Evolutionary conservation across 2,888 invertebrate species (phyloP).

Genomic region (Crepidodera aurea): DNA sequence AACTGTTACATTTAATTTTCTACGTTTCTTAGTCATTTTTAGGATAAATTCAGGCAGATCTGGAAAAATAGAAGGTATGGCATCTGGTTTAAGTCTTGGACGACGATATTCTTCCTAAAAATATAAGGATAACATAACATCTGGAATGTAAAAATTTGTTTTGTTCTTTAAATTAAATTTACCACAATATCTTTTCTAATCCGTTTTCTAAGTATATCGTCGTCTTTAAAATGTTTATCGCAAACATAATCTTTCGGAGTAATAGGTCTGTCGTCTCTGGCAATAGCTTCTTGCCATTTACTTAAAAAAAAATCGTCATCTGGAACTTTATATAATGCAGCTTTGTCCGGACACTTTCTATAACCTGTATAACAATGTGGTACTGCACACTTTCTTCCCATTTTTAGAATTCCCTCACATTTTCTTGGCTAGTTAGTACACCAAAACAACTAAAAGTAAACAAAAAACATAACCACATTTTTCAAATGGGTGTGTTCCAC

Average conservation of each 20-base stretch:
- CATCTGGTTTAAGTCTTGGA: conserved; percentile 41
- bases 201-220: conserved; percentile 39
- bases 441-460: not conserved
- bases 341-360: conserved; percentile 40
- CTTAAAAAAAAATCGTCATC: conserved; percentile 40
- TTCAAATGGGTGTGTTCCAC: not conserved
- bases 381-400: conserved; percentile 43
- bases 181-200: conserved; percentile 39
- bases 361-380: conserved; percentile 45
- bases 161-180: not conserved
- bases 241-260: conserved; percentile 43
- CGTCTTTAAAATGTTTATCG: conserved; percentile 41
- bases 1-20: conserved; percentile 29
- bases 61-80: conserved; percentile 44
- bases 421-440: not conserved
- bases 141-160: not conserved
- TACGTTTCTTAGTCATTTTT: conserved; percentile 42
- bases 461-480: not conserved
- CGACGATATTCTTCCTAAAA: conserved; percentile 42
- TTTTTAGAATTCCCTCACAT: conserved; percentile 9
- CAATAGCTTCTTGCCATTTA: conserved; percentile 44
- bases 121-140: too few relatives aligned
- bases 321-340: conserved; percentile 41
- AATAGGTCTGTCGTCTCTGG: conserved; percentile 41
- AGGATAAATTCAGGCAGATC: conserved; percentile 41